Percentiles rank a stretch among this genome's conserved stretches.
These are phyloP conservation scores for Galerucella calmariensis DNA, from an alignment of 2,888 invertebrate genomes.

Conservation along the genomic window DNA sequence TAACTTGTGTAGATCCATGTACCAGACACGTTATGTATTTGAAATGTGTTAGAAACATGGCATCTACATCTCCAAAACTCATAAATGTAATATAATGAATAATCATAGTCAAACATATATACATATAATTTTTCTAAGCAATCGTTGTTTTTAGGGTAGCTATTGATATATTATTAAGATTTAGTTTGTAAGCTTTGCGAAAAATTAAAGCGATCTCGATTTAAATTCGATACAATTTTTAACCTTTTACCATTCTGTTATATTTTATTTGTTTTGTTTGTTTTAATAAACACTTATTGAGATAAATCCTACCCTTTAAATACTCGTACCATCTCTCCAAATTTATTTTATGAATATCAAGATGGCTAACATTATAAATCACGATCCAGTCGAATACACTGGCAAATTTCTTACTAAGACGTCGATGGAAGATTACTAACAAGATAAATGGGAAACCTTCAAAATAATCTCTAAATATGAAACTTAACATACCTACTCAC, in stretches of 20 bases:
- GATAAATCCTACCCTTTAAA: constrained; percentile 10
- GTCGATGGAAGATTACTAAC: too few relatives aligned
- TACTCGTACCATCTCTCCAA: constrained; percentile 16
- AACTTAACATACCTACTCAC: too few relatives aligned
- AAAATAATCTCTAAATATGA: too few relatives aligned
- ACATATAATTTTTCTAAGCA: constrained; percentile 67
- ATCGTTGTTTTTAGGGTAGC: constrained; percentile 66
- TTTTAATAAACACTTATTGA: constrained; percentile 50
- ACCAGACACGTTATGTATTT: constrained; percentile 51
- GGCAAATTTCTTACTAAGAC: too few relatives aligned
- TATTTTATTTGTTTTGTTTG: constrained; percentile 52
- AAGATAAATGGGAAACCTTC: too few relatives aligned
- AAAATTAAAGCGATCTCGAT: constrained; percentile 65
- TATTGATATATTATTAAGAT: constrained; percentile 65
- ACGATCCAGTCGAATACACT: too few relatives aligned
- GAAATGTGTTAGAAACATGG: constrained; percentile 58
- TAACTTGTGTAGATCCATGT: constrained; percentile 55
- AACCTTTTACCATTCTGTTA: constrained; percentile 57
- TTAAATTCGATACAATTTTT: constrained; percentile 58
- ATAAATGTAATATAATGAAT: constrained; percentile 62
- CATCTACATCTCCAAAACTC: constrained; percentile 61
- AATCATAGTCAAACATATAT: constrained; percentile 64
- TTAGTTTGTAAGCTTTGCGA: constrained; percentile 66
- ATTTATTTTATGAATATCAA: not conserved
- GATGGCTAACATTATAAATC: not conserved